Percentiles rank a stretch among this genome's conserved stretches.
These are phyloP conservation scores for Drosophila baimaii DNA, from an alignment of 1,140 invertebrate species.

Conservation along the genomic window DNA sequence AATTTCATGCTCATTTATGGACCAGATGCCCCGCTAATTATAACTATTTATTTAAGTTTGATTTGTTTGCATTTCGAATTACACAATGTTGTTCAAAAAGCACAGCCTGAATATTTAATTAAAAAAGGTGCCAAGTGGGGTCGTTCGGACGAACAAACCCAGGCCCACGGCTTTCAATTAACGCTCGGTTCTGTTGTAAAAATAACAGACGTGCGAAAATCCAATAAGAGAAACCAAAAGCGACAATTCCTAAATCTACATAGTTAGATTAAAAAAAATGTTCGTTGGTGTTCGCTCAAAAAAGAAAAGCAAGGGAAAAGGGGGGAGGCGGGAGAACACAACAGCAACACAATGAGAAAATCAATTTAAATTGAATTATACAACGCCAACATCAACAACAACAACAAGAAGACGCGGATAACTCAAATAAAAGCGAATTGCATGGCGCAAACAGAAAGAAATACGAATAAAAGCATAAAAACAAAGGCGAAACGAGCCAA, in stretches of 20 bases:
- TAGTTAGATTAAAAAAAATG: slow-evolving; percentile 31
- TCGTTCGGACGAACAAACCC: background rate
- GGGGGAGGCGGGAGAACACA: slow-evolving; percentile 29
- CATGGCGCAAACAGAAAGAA: slow-evolving; percentile 43
- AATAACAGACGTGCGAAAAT: slow-evolving; percentile 38
- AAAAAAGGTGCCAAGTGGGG: slow-evolving; percentile 8
- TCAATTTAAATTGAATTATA: slow-evolving; percentile 81
- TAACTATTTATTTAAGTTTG: background rate
- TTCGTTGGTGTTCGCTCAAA: slow-evolving; percentile 35
- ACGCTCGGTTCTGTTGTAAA: slow-evolving; percentile 9
- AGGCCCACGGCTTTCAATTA: slow-evolving; percentile 25
- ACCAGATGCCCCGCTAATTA: background rate
- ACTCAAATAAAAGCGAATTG: slow-evolving; percentile 49
- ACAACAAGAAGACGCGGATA: slow-evolving; percentile 22
- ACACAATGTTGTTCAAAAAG: slow-evolving; percentile 15
- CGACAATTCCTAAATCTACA: slow-evolving; percentile 11
- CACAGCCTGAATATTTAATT: slow-evolving; percentile 9
- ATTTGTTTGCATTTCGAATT: slow-evolving; percentile 18
- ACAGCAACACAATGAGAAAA: slow-evolving; percentile 48
- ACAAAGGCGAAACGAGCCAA: slow-evolving; percentile 9
- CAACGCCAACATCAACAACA: slow-evolving; percentile 53
- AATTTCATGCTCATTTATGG: background rate
- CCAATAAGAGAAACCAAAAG: slow-evolving; percentile 10
- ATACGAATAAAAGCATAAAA: slow-evolving; percentile 25
- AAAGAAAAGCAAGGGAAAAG: slow-evolving; percentile 27